These are phyloP conservation scores for Drosophila leonis DNA, from an alignment of 2,888 invertebrate genomes.

Conservation along the genomic window DNA sequence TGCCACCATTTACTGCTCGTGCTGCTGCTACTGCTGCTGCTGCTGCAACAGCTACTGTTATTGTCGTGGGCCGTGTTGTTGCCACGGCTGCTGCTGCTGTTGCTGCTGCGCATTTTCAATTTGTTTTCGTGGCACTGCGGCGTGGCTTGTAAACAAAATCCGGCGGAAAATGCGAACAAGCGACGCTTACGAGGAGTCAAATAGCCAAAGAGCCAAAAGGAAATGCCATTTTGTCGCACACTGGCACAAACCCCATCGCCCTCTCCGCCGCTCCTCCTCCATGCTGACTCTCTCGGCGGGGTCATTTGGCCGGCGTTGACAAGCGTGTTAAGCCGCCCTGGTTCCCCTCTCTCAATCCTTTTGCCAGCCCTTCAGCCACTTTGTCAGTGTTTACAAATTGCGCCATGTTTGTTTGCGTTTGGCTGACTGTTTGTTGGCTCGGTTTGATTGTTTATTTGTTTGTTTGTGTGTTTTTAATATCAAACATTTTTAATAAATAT, in stretches of 20 bases:
- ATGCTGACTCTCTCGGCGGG: slow-evolving; percentile 31
- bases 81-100: slow-evolving; percentile 14
- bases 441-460: slow-evolving; percentile 20
- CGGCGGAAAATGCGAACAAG: slow-evolving; percentile 76
- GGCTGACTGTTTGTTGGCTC: slow-evolving; percentile 38
- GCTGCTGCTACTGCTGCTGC: slow-evolving; percentile 6
- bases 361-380: slow-evolving; percentile 23
- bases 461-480: slow-evolving; percentile 40
- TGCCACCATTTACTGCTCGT: slow-evolving; percentile 54
- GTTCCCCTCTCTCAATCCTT: neutral
- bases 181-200: slow-evolving; percentile 61
- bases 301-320: slow-evolving; percentile 65
- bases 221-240: slow-evolving; percentile 73
- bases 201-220: slow-evolving; percentile 65
- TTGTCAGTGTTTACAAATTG: slow-evolving; percentile 64
- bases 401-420: slow-evolving; percentile 50
- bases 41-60: slow-evolving; percentile 29
- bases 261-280: neutral
- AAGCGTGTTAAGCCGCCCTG: slow-evolving; percentile 60
- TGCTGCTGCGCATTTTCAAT: slow-evolving; percentile 68
- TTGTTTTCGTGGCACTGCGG: slow-evolving; percentile 74
- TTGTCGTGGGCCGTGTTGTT: slow-evolving; percentile 26
- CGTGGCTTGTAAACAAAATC: slow-evolving; percentile 80
- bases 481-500: slow-evolving; percentile 64
- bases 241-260: slow-evolving; percentile 14